Evolutionary conservation across 2,113 vertebrate species (phyloP).

Genomic region (Aviceda subcristata): DNA sequence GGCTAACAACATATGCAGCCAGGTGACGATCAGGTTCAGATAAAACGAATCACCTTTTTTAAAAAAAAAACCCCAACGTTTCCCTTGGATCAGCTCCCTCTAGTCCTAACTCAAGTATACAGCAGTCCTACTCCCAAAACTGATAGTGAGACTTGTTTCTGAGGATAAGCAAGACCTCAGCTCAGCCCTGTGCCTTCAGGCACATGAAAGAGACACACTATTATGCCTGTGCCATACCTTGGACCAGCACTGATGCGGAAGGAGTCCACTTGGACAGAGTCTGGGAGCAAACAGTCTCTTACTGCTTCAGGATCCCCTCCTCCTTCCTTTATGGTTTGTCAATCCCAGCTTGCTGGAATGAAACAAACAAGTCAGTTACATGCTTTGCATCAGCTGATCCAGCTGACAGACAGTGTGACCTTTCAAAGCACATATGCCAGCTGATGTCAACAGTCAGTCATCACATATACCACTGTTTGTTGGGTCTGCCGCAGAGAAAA

Average conservation of each 20-base stretch:
- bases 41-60: background rate
- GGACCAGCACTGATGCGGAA: background rate
- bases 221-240: background rate
- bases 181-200: background rate
- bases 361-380: slow-evolving; percentile 30
- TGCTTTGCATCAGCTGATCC: background rate
- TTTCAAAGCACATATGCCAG: background rate
- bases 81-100: background rate
- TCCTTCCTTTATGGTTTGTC: background rate
- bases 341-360: background rate
- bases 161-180: background rate
- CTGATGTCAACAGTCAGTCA: background rate
- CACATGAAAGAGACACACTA: background rate
- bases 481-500: background rate
- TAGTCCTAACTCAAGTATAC: background rate
- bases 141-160: background rate
- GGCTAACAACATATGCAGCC: background rate
- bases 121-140: background rate
- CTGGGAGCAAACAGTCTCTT: background rate
- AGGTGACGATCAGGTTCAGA: background rate
- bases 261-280: background rate
- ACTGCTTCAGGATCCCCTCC: background rate
- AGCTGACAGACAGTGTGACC: background rate
- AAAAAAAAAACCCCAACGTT: background rate
- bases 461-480: background rate